Conservation (phyloP, 2,888 invertebrate species). For the Plemyria rubiginata region DNA sequence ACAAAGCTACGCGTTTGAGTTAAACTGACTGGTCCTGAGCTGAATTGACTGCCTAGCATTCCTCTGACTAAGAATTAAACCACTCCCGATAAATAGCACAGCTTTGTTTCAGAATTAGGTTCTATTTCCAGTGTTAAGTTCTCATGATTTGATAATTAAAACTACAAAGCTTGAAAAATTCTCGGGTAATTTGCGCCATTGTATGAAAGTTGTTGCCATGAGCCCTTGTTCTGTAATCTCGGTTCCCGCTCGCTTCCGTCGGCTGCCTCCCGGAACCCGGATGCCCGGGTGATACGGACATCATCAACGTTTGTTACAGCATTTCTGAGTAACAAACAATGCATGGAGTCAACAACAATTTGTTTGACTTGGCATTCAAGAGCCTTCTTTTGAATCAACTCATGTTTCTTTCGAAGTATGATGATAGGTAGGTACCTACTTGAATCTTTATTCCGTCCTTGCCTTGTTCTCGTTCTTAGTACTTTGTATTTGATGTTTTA, state of each 20-base stretch:
- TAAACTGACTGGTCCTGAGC: constrained; percentile 45
- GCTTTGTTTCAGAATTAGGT: background rate
- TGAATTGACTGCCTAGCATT: constrained; percentile 24
- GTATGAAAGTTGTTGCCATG: constrained; percentile 1
- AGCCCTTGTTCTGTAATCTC: constrained; percentile 35
- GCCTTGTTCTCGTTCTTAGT: too few relatives aligned
- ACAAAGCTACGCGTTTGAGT: constrained; percentile 50
- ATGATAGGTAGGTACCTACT: too few relatives aligned
- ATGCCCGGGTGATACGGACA: constrained; percentile 34
- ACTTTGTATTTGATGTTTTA: too few relatives aligned
- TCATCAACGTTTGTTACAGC: constrained; percentile 22
- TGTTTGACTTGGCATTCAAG: background rate
- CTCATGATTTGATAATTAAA: background rate
- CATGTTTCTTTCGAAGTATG: background rate
- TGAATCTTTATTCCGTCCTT: too few relatives aligned
- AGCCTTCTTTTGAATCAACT: background rate
- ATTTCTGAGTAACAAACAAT: constrained; percentile 16
- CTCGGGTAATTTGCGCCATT: background rate
- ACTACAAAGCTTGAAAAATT: background rate
- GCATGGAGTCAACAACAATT: background rate
- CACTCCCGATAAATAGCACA: background rate
- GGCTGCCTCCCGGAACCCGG: constrained; percentile 17
- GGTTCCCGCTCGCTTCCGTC: constrained; percentile 47
- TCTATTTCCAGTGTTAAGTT: background rate
- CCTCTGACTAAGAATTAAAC: background rate